Evolutionary conservation across 2,888 invertebrate species (phyloP).

Genomic region (Philonicus albiceps): DNA sequence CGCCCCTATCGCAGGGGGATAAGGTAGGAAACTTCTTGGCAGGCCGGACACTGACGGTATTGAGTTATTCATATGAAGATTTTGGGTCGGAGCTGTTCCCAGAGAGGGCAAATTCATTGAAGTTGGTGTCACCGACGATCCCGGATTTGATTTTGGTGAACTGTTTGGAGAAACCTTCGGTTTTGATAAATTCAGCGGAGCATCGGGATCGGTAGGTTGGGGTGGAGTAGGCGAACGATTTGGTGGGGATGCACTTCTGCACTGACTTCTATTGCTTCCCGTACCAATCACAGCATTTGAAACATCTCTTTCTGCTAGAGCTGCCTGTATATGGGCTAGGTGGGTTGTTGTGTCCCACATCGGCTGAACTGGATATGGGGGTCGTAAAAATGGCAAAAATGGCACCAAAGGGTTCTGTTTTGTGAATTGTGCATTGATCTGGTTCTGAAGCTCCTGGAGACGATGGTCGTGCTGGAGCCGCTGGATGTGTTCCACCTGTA

Average conservation of each 20-base stretch:
- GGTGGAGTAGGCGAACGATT: constrained; percentile 59
- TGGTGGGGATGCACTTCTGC: constrained; percentile 53
- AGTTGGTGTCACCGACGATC: constrained; percentile 54
- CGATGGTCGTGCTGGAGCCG: constrained; percentile 57
- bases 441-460: constrained; percentile 59
- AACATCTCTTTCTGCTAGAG: constrained; percentile 54
- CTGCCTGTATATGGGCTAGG: constrained; percentile 71
- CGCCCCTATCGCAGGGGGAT: constrained; percentile 60
- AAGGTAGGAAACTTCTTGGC: constrained; percentile 55
- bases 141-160: constrained; percentile 64
- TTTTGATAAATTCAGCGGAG: constrained; percentile 88
- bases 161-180: constrained; percentile 74
- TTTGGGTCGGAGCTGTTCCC: constrained; percentile 44
- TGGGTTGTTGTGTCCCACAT: constrained; percentile 71
- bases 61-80: constrained; percentile 50
- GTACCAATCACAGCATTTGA: constrained; percentile 54
- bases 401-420: constrained; percentile 52
- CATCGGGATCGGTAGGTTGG: constrained; percentile 72
- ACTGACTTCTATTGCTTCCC: constrained; percentile 21
- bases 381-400: constrained; percentile 58
- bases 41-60: constrained; percentile 49
- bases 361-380: constrained; percentile 58
- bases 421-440: constrained; percentile 56
- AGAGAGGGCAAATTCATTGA: constrained; percentile 45
- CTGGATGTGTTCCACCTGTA: constrained; percentile 57